Conservation (phyloP, 1,140 invertebrate species). For the Apis cerana region DNA sequence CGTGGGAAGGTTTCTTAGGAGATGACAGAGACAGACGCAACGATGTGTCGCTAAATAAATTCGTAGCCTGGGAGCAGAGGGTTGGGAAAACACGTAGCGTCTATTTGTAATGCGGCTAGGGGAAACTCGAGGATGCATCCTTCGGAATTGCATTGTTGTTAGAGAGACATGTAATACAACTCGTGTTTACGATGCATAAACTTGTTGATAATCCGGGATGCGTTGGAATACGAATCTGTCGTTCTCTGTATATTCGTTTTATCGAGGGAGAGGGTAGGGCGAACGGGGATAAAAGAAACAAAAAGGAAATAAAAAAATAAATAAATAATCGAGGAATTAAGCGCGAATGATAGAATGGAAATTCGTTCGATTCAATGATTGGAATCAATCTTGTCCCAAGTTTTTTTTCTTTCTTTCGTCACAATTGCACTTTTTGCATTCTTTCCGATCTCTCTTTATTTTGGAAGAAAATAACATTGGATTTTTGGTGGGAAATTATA, state of each 20-base stretch:
- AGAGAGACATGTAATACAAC: background rate
- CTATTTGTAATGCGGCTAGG: constrained; percentile 3
- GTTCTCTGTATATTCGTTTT: background rate
- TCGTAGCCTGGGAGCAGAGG: background rate
- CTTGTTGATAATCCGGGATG: constrained; percentile 11
- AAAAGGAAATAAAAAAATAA: background rate
- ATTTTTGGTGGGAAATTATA: too few relatives aligned
- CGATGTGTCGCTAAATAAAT: constrained; percentile 21
- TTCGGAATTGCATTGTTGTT: background rate
- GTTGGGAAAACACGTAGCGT: background rate
- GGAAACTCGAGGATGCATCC: constrained; percentile 1
- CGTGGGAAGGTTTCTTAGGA: background rate
- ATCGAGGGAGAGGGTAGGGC: background rate
- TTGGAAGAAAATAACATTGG: too few relatives aligned
- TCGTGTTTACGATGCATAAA: background rate
- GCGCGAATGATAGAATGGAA: background rate
- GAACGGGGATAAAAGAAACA: too few relatives aligned
- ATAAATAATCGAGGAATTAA: background rate
- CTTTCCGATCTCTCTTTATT: too few relatives aligned
- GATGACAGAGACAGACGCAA: constrained; percentile 10
- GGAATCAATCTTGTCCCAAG: too few relatives aligned
- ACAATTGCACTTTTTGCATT: too few relatives aligned
- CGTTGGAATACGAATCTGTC: background rate
- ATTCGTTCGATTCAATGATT: too few relatives aligned
- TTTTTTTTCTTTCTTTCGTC: too few relatives aligned